Conservation (phyloP, 2,113 vertebrate species). For the Sigmodon hispidus region DNA sequence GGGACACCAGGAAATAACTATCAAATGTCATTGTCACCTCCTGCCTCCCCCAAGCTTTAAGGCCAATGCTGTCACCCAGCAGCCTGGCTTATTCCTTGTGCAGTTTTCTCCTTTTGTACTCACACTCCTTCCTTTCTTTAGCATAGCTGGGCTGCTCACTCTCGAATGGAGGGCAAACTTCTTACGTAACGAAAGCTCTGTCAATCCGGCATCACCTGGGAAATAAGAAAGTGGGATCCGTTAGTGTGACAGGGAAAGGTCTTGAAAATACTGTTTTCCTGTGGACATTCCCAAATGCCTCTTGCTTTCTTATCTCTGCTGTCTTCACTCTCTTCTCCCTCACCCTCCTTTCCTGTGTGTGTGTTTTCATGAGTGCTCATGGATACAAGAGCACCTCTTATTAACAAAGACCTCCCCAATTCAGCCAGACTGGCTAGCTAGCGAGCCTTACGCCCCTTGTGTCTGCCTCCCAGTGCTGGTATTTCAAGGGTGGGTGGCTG, state of each 20-base stretch:
- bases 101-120: background rate
- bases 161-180: background rate
- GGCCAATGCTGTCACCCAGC: background rate
- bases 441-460: background rate
- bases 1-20: background rate
- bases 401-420: background rate
- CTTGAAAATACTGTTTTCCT: background rate
- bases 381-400: background rate
- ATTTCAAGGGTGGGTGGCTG: background rate
- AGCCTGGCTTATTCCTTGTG: background rate
- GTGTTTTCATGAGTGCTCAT: background rate
- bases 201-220: background rate
- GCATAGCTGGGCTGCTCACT: background rate
- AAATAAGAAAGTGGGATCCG: background rate
- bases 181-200: background rate
- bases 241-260: background rate
- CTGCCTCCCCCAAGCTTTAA: background rate
- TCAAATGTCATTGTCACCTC: background rate
- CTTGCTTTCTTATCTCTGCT: background rate
- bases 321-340: background rate
- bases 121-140: background rate
- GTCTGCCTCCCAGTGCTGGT: background rate
- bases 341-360: too few species aligned
- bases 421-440: background rate
- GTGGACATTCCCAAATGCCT: rapidly evolving